Evolutionary conservation across 2,113 vertebrate species (phyloP), one percentile per base, ranked within the genome.

Genomic region (Kryptolebias marmoratus): DNA sequence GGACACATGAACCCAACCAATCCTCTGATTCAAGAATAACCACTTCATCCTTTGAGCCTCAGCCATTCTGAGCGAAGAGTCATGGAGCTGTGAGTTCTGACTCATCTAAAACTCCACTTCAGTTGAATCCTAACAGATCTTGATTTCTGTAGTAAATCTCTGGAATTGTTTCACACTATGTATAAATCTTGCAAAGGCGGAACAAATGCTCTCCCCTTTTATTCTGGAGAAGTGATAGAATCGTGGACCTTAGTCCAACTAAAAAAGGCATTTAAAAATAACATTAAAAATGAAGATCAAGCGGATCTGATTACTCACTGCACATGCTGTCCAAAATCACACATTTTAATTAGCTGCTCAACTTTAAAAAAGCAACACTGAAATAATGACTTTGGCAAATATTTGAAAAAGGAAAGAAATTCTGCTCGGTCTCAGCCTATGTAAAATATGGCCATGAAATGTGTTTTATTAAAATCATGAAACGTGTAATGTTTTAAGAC

Each of bases 341-440:
- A 65, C 79, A 61, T 82, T 80, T 82, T 84, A 82, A 82, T 79
- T 77, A 79, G 76, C 63, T 48, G 52, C 59, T 65, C 49, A 57
- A 73, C 54, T 18, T 52, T n/a, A 8, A n/a, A 11, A 11, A 0
- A 8, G 59, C 30, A 48, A 12, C 11, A 11, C 11, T 14, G 31
- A 28, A 69, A 60, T 55, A 57, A 2, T 0, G 55, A 49, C 28
- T 18, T 27, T 3, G 12, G 44, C 48, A 61, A 68, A 36, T 12
- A 52, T 7, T 53, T 58, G 44, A 27, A 22, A 39, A 60, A 44
- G 22, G 44, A 52, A 66, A 28, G 27, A 54, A 69, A 81, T 60
- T 70, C 54, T 53, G 58, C 50, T 65, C 48, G 36, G 53, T 79
- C 48, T 58, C 66, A 31, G 14, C 42, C 49, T 16, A 27, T 50